Percentiles rank a stretch among this genome's conserved stretches.
Conservation (phyloP, 2,797 vertebrate genomes). For the Eupleurogrammus muticus region DNA sequence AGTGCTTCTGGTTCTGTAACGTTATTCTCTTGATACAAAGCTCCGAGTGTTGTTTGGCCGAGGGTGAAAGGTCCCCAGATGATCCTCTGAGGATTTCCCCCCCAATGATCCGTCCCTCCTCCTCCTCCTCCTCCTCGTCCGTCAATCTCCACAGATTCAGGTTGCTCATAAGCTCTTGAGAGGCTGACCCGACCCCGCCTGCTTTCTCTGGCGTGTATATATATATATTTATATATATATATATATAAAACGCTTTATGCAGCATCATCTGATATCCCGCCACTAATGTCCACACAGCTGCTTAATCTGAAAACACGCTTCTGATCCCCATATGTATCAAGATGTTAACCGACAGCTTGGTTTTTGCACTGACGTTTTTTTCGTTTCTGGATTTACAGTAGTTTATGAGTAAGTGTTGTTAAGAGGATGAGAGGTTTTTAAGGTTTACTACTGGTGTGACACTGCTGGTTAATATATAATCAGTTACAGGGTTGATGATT, state of each 20-base stretch:
- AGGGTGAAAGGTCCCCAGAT: conserved; percentile 55
- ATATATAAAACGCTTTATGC: conserved; percentile 57
- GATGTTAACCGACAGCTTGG: conserved; percentile 5
- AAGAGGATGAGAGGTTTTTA: not conserved
- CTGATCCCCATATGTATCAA: conserved; percentile 9
- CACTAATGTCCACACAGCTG: conserved; percentile 55
- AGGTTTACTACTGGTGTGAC: conserved; percentile 12
- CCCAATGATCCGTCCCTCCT: conserved; percentile 55
- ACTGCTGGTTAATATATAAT: conserved; percentile 45
- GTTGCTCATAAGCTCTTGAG: conserved; percentile 68
- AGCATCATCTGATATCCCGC: conserved; percentile 52
- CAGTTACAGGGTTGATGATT: conserved; percentile 18
- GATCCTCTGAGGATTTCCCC: conserved; percentile 65
- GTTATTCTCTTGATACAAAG: conserved; percentile 20
- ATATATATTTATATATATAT: too few relatives aligned
- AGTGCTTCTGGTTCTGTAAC: not conserved
- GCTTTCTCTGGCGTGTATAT: conserved; percentile 55
- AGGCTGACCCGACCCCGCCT: conserved; percentile 54
- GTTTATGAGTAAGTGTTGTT: conserved; percentile 20
- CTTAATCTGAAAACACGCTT: conserved; percentile 58
- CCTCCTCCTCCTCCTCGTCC: conserved; percentile 39
- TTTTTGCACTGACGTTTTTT: not conserved
- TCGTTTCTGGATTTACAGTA: not conserved
- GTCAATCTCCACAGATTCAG: conserved; percentile 62
- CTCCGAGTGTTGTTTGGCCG: conserved; percentile 23